Evolutionary conservation across 2,797 vertebrate species (phyloP).

Genomic region (Sebastes iracundus): DNA sequence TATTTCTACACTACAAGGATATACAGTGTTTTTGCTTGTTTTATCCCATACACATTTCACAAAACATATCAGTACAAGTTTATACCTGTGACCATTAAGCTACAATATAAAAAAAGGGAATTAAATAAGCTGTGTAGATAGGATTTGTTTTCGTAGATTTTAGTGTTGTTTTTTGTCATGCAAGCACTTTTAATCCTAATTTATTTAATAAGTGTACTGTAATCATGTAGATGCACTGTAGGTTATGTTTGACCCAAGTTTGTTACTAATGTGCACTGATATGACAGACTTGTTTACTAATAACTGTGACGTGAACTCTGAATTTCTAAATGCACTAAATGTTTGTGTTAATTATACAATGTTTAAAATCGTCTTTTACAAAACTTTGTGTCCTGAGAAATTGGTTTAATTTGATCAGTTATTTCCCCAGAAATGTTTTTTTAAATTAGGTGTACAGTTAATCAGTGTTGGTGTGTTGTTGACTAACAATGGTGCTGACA

Average conservation of each 20-base stretch:
- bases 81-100: background rate
- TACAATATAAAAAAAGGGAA: too few species aligned
- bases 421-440: background rate
- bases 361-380: background rate
- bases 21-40: background rate
- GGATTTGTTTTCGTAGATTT: background rate
- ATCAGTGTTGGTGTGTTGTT: background rate
- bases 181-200: constrained; percentile 39
- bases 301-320: constrained; percentile 28
- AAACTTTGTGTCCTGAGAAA: background rate
- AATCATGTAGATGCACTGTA: constrained; percentile 15
- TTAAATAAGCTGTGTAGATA: constrained; percentile 12
- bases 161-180: background rate
- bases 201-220: constrained; percentile 15
- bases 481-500: background rate
- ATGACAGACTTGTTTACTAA: background rate
- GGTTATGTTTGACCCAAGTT: background rate
- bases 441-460: background rate
- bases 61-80: background rate
- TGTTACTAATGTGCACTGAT: constrained; percentile 33
- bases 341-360: background rate
- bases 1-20: background rate
- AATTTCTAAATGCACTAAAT: constrained; percentile 32
- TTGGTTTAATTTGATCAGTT: background rate
- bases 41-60: background rate